A percentile compares a stretch with the other conserved stretches of the same genome.
phyloP scores from a whole-genome alignment of 2,113 vertebrate species.

The Scatophagus argus region DNA sequence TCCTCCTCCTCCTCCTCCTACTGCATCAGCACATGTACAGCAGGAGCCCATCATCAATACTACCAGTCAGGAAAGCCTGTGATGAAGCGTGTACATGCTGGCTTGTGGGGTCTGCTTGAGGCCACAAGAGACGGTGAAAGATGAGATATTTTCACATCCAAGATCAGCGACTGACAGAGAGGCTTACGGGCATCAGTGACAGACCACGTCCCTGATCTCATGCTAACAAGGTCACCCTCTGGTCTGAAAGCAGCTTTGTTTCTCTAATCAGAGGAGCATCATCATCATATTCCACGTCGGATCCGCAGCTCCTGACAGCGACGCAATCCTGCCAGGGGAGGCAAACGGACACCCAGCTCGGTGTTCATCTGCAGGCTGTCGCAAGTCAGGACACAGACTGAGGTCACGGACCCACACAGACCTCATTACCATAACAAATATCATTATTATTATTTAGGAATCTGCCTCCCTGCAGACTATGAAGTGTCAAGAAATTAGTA shows the following conservation, averaged over 20 bases:
- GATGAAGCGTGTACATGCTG: conserved; percentile 49
- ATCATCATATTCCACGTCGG: conserved; percentile 51
- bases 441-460: too few relatives aligned
- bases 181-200: conserved; percentile 50
- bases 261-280: conserved; percentile 54
- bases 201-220: conserved; percentile 49
- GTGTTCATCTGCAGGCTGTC: conserved; percentile 23
- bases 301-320: conserved; percentile 45
- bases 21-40: conserved; percentile 67
- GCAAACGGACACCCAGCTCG: conserved; percentile 2
- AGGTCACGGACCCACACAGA: conserved; percentile 32
- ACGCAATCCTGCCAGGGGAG: conserved; percentile 41
- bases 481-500: too few relatives aligned
- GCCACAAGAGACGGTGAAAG: conserved; percentile 31
- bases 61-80: conserved; percentile 53
- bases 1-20: conserved; percentile 36
- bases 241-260: conserved; percentile 72
- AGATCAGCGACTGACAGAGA: conserved; percentile 35
- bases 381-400: conserved; percentile 51
- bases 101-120: not conserved
- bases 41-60: conserved; percentile 59
- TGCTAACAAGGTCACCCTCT: conserved; percentile 63
- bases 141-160: conserved; percentile 39
- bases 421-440: too few relatives aligned
- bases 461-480: too few relatives aligned